These are phyloP conservation scores for Heterodera schachtii DNA, from an alignment of 1,140 invertebrate genomes.

Conservation along the genomic window DNA sequence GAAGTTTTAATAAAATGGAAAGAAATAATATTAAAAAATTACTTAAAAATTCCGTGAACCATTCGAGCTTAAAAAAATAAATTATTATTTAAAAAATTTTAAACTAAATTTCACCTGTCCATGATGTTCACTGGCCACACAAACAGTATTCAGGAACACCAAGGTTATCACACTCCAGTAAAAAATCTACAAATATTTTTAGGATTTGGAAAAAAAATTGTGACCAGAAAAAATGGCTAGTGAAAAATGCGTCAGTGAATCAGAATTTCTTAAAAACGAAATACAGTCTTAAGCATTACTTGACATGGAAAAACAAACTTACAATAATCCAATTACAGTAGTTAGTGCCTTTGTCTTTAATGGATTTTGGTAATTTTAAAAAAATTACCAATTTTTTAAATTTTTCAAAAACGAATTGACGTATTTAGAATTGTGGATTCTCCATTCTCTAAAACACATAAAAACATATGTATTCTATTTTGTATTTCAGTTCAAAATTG, in stretches of 20 bases:
- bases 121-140: conserved; percentile 86
- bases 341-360: too few species aligned
- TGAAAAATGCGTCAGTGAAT: not conserved
- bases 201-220: conserved; percentile 75
- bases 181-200: conserved; percentile 88
- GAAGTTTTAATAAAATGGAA: not conserved
- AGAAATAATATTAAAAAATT: conserved; percentile 69
- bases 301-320: too few species aligned
- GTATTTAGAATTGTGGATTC: too few species aligned
- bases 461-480: too few species aligned
- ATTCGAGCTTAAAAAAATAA: conserved; percentile 79
- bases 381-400: too few species aligned
- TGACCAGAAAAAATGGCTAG: too few species aligned
- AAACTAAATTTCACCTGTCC: conserved; percentile 10
- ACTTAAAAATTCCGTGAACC: conserved; percentile 96
- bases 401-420: too few species aligned
- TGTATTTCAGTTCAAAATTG: too few species aligned
- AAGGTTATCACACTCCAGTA: conserved; percentile 99
- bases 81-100: not conserved
- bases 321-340: too few species aligned
- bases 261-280: not conserved
- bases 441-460: too few species aligned
- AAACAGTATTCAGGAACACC: conserved; percentile 98
- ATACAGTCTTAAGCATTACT: too few species aligned
- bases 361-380: too few species aligned